Percentiles rank a stretch among this genome's conserved stretches.
Evolutionary conservation across 2,113 vertebrate species (phyloP).

Genomic region (Myotis brandtii): DNA sequence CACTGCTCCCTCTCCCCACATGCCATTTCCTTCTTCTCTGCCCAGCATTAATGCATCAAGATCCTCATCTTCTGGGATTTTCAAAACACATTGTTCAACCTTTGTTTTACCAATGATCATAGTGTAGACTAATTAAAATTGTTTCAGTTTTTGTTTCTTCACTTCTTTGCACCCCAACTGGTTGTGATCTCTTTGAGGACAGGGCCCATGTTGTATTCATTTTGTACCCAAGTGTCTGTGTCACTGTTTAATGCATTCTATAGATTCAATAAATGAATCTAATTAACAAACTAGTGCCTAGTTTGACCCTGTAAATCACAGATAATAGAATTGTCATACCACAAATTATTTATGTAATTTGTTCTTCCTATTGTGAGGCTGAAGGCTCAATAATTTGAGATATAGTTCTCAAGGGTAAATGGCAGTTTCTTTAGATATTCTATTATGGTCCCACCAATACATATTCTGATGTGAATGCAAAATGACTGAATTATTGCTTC

Average conservation of each 20-base stretch:
- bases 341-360: conserved; percentile 45
- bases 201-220: too few relatives aligned
- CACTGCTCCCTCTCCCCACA: background rate
- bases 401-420: conserved; percentile 9
- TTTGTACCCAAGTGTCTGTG: background rate
- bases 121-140: conserved; percentile 5
- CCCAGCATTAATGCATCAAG: background rate
- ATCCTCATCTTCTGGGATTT: background rate
- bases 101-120: background rate
- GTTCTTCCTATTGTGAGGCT: conserved; percentile 3
- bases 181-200: too few relatives aligned
- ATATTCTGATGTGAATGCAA: background rate
- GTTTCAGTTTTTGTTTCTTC: background rate
- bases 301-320: background rate
- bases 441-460: background rate
- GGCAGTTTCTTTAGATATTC: background rate
- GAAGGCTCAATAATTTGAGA: background rate
- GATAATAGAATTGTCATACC: background rate
- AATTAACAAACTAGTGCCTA: background rate
- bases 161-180: background rate
- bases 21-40: background rate
- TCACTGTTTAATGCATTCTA: background rate
- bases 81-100: background rate
- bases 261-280: conserved; percentile 29
- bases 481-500: background rate